These are phyloP conservation scores for Falco punctatus DNA, from an alignment of 2,113 vertebrate genomes.

Conservation along the genomic window DNA sequence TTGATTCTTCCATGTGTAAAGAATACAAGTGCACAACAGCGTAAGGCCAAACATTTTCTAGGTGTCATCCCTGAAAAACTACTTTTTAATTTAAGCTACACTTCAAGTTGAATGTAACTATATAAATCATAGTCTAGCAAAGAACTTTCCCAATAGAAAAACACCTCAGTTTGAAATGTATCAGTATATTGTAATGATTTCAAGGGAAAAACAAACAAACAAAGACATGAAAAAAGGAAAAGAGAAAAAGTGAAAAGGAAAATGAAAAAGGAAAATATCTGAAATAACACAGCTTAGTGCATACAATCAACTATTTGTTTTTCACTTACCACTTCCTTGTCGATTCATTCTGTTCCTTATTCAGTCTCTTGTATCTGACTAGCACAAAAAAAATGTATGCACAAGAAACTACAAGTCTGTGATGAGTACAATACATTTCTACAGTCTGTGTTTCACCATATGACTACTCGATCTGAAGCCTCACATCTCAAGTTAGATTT, in stretches of 20 bases:
- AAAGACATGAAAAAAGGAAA: neutral
- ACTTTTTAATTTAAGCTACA: neutral
- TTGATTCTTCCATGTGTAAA: neutral
- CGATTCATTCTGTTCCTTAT: fast-evolving
- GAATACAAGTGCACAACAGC: neutral
- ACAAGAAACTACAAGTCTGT: neutral
- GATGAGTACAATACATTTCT: neutral
- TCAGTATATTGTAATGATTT: neutral
- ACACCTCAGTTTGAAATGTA: neutral
- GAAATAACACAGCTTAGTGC: neutral
- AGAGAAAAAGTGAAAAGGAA: neutral
- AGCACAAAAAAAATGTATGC: neutral
- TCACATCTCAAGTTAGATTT: neutral
- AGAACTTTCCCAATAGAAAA: neutral
- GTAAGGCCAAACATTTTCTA: neutral
- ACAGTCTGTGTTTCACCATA: neutral
- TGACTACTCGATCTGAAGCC: neutral
- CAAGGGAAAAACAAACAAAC: neutral
- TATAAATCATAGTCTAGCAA: neutral
- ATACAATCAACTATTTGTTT: neutral
- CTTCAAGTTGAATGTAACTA: neutral
- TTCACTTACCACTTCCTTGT: neutral
- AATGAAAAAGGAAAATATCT: neutral
- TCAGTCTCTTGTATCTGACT: neutral
- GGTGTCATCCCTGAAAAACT: neutral